These are phyloP conservation scores for Cathartes aura DNA, from an alignment of 2,113 vertebrate species.

Conservation along the genomic window DNA sequence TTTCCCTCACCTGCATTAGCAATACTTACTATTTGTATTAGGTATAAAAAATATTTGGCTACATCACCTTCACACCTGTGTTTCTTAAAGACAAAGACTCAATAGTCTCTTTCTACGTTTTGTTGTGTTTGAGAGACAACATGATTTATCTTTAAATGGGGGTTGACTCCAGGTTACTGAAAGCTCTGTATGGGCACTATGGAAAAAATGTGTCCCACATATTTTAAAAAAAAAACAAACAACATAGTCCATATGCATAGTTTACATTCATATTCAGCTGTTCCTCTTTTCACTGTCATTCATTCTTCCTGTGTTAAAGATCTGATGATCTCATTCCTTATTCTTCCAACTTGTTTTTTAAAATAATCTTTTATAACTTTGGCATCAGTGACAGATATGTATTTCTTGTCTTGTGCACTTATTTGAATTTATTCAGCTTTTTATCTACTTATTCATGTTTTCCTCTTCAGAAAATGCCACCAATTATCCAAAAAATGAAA, in stretches of 20 bases:
- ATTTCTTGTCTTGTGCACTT: neutral
- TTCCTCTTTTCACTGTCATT: neutral
- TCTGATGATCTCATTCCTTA: neutral
- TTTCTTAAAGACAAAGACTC: neutral
- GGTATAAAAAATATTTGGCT: neutral
- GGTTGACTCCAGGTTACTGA: neutral
- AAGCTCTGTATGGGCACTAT: neutral
- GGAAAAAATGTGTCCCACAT: neutral
- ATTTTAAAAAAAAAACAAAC: neutral
- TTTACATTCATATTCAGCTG: neutral
- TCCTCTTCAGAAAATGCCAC: conserved; percentile 65
- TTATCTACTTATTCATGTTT: conserved; percentile 58
- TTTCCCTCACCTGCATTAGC: neutral
- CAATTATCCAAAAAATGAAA: neutral
- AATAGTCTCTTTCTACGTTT: neutral
- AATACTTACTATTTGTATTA: neutral
- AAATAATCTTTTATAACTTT: neutral
- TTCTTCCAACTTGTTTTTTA: neutral
- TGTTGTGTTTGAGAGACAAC: neutral
- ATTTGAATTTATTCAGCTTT: conserved; percentile 55
- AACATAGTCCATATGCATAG: neutral
- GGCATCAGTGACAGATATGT: neutral
- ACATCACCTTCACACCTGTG: neutral
- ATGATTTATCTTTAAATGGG: conserved; percentile 15
- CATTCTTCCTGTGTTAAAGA: neutral